Evolutionary conservation across 2,888 invertebrate species (phyloP).

Genomic region (Eumerus sabulonum): DNA sequence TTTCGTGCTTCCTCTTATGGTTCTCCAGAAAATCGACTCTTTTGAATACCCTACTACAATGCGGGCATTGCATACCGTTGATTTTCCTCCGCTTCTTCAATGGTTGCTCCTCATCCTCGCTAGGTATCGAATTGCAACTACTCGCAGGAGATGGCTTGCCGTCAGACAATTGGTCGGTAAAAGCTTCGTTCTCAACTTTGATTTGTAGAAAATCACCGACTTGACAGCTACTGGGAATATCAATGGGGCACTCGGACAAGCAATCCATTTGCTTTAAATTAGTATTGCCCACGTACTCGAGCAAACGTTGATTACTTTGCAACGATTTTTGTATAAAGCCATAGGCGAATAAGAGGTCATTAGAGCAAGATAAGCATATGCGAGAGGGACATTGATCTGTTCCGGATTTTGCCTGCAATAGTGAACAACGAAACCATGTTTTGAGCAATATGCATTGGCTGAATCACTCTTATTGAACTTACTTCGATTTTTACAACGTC

Average conservation of each 20-base stretch:
- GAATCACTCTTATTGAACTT: conserved; percentile 16
- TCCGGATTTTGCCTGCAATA: conserved; percentile 24
- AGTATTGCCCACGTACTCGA: conserved; percentile 28
- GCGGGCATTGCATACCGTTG: conserved; percentile 43
- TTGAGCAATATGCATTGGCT: neutral
- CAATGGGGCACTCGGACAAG: conserved; percentile 51
- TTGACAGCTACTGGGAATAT: conserved; percentile 34
- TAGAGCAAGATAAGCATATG: conserved; percentile 41
- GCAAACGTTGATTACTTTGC: conserved; percentile 33
- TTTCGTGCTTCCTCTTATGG: conserved; percentile 50
- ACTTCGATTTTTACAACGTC: conserved; percentile 61
- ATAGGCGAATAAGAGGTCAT: conserved; percentile 41
- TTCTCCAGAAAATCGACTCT: conserved; percentile 43
- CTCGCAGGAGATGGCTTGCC: conserved; percentile 19
- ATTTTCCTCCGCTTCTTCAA: conserved; percentile 13
- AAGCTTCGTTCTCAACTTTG: conserved; percentile 48
- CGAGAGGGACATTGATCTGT: conserved; percentile 19
- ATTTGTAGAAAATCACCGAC: conserved; percentile 37
- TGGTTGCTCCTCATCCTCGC: conserved; percentile 34
- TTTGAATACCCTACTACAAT: conserved; percentile 48
- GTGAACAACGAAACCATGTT: neutral
- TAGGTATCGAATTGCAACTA: conserved; percentile 29
- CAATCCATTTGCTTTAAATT: conserved; percentile 45
- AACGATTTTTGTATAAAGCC: conserved; percentile 49
- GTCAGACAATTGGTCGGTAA: conserved; percentile 18